Evolutionary conservation across 2,888 invertebrate species (phyloP).

Genomic region (Neria commutata): DNA sequence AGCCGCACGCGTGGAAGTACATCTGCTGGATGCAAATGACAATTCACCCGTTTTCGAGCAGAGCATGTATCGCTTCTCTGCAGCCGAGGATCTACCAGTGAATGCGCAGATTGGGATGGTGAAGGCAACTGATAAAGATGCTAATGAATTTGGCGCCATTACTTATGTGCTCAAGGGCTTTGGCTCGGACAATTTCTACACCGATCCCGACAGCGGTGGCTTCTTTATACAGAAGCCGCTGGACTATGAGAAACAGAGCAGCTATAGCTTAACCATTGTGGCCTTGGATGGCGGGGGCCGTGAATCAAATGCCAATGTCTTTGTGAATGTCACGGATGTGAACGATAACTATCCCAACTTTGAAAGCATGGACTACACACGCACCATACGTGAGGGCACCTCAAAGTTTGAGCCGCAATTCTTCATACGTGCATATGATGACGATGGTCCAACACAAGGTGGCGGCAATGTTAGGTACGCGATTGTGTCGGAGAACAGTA

Average conservation of each 20-base stretch:
- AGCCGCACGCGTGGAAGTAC: constrained; percentile 68
- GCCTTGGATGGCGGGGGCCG: constrained; percentile 82
- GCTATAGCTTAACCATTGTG: constrained; percentile 79
- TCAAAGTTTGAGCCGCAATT: constrained; percentile 80
- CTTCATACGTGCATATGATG: constrained; percentile 78
- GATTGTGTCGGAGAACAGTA: constrained; percentile 72
- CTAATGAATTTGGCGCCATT: constrained; percentile 73
- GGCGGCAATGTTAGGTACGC: constrained; percentile 72
- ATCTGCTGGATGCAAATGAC: constrained; percentile 79
- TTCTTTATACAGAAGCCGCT: constrained; percentile 70
- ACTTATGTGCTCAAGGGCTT: constrained; percentile 79
- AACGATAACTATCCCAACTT: constrained; percentile 80
- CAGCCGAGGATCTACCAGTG: constrained; percentile 70
- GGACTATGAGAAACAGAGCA: constrained; percentile 81
- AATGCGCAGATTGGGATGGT: constrained; percentile 71
- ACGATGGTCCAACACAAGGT: constrained; percentile 76
- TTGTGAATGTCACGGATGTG: constrained; percentile 74
- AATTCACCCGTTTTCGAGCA: constrained; percentile 75
- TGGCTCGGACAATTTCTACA: constrained; percentile 77
- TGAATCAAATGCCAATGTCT: constrained; percentile 72
- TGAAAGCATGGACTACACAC: constrained; percentile 72
- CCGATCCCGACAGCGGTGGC: constrained; percentile 71
- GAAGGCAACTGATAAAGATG: constrained; percentile 74
- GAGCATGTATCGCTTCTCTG: constrained; percentile 69
- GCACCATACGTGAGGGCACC: constrained; percentile 79